Base-by-base conservation (phyloP, 2,797 vertebrate species). In the Miichthys miiuy region DNA sequence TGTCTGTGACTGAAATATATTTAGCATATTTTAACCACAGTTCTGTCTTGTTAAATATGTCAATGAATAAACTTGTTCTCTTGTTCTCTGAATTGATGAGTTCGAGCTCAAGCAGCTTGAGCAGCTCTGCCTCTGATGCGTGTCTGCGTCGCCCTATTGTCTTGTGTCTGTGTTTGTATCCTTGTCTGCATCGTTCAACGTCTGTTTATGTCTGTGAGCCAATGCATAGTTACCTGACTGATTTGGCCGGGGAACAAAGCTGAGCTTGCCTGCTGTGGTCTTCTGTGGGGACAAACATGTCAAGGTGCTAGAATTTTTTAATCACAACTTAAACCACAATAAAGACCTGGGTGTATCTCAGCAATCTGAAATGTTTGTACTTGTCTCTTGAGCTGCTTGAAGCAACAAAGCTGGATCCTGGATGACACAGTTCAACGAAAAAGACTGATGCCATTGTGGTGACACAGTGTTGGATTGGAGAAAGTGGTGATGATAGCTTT, bases 181-280 rank as follows among this genome's bases (percentile, higher is more conserved):
- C 17, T 3, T 50, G 77, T 83, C 77, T 74, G 67, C 13, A 56
- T 27, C 3, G 0, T 62, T 79, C 63, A 67, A 64, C 27, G 34
- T 73, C 38, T 90, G 82, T 90, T 87, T 83, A 71, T 78, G 64
- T 82, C 55, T 88, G 73, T 65, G 55, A 55, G 77, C 11, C 51
- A 66, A 56, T 48, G 46, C 68, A 73, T 87, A 68, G 78, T 87
- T 86, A 79, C 68, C 61, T 83, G 81, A 90, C 51, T 72, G 75
- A 81, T 75, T 87, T 92, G 91, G 88, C 87, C 21, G 1, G 4
- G 62, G 79, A 90, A 85, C 83, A 87, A 87, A 89, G 89, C 44
- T 5, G 4, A 55, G 46, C 14, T 27, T 62, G 30, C 41, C 66
- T 11, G 18, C 41, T 66, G 77, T 46, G 54, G 80, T 82, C 34